These are phyloP conservation scores for Scomber japonicus DNA, from an alignment of 2,113 vertebrate genomes.

Conservation along the genomic window DNA sequence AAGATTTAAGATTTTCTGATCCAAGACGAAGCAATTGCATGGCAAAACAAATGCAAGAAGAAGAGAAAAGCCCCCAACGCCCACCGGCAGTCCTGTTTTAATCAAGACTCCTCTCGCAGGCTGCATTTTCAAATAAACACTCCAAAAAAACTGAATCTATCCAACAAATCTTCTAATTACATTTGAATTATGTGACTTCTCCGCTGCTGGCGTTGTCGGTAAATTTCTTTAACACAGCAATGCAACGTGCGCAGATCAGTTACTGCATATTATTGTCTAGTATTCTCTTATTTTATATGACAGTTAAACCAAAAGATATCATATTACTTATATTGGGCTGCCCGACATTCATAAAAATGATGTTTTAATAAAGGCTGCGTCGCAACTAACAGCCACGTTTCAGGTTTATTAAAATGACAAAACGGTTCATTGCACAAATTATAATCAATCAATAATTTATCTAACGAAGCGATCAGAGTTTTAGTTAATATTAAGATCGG, in stretches of 20 bases:
- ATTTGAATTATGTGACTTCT: constrained; percentile 54
- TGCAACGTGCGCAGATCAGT: constrained; percentile 42
- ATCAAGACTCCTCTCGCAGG: constrained; percentile 84
- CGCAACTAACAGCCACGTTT: constrained; percentile 34
- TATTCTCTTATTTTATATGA: constrained; percentile 54
- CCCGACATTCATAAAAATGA: constrained; percentile 60
- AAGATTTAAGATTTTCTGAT: constrained; percentile 81
- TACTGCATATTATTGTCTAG: constrained; percentile 50
- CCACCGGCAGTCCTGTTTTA: constrained; percentile 88
- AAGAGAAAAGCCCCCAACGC: constrained; percentile 85
- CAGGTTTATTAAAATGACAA: constrained; percentile 8
- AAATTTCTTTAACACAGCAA: constrained; percentile 21
- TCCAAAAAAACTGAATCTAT: constrained; percentile 38
- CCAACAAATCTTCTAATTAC: constrained; percentile 58
- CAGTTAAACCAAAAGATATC: constrained; percentile 67
- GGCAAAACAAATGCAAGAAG: constrained; percentile 84
- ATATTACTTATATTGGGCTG: constrained; percentile 61
- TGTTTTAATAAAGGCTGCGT: constrained; percentile 53
- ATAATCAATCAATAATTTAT: constrained; percentile 24
- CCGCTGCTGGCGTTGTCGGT: constrained; percentile 39
- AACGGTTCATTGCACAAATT: constrained; percentile 30
- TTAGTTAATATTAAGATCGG: neutral
- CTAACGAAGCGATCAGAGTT: constrained; percentile 45
- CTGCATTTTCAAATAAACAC: constrained; percentile 65
- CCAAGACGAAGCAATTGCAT: constrained; percentile 86